Evolutionary conservation across 2,113 vertebrate genomes (phyloP).

Genomic region (Micronycteris hirsuta): DNA sequence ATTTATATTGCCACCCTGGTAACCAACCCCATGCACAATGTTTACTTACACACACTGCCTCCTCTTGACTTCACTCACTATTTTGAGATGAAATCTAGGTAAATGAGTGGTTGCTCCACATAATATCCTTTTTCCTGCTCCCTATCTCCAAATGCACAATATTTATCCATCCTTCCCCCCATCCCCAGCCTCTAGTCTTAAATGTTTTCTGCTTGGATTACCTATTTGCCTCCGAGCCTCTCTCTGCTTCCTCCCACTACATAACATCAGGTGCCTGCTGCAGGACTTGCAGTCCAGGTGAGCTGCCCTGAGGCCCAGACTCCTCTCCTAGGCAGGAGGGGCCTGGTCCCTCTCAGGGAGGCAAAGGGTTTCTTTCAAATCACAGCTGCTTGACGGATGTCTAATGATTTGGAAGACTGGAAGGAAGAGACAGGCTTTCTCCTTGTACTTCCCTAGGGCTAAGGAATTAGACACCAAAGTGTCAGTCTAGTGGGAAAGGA

Average conservation of each 20-base stretch:
- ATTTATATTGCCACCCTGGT: background rate
- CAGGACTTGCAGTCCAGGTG: too few relatives aligned
- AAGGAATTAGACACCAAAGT: background rate
- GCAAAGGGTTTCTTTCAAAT: background rate
- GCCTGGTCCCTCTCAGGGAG: background rate
- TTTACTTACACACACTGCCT: background rate
- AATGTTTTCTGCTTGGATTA: background rate
- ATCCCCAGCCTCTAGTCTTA: background rate
- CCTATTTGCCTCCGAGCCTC: background rate
- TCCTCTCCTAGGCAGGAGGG: background rate
- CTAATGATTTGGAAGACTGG: background rate
- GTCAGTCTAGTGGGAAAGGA: background rate
- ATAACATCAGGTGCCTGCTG: background rate
- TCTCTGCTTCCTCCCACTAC: background rate
- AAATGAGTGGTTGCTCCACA: background rate
- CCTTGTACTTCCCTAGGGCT: background rate
- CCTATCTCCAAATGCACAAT: background rate
- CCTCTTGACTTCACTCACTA: background rate
- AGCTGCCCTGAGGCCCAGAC: background rate
- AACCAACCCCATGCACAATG: background rate
- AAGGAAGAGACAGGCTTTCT: background rate
- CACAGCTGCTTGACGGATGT: background rate
- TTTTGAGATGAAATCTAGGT: background rate
- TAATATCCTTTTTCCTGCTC: background rate
- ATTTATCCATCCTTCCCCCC: background rate